Base-by-base conservation (phyloP, 1,140 invertebrate genomes). In the Linepithema humile region DNA sequence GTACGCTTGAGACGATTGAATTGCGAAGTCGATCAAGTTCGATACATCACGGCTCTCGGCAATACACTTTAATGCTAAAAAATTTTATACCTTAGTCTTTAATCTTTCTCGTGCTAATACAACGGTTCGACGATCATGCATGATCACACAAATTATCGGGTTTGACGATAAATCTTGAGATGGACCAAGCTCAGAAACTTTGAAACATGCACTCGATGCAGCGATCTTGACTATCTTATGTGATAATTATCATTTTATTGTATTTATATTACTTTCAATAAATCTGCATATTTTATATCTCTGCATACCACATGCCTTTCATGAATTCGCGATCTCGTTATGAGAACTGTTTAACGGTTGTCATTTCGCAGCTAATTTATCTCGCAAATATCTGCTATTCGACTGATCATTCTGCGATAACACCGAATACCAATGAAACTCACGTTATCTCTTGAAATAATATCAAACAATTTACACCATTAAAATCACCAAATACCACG, bases 231-330 rank as follows among this genome's bases (percentile, higher is more conserved):
- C 75, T 60, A 70, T 88, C 65, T 85, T 88, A 70, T 72, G 38
- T 78, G 70, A 80, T 83, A 60, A 88, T 62, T 83, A 83, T 29
- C 73, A 43, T 74, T 85, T 85, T 62, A 88, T 53, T 88, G 87
- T 89, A 88, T 88, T 89, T 89, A 89, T 83, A 85, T 88, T 85
- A 83, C 84, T 85, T 74, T 88, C 86, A 89, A 89, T 89, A 89
- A 89, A 89, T 75, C 62, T 85, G 87, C 86, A 89, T 89, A 88
- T 89, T 88, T 89, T 88, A 88, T 88, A 89, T 77, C 84, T 83
- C 82, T 88, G 69, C 50, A 75, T 55, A 40, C 17, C 23, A 29
- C 10, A 38, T 83, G 73, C 48, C 43, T 77, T 77, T 48, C 26
- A 48, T 15, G 43, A 50, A 32, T 62, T 40, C 23, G 7, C 43